Conservation (phyloP, 2,113 vertebrate species). For the Ascaphus truei region DNA sequence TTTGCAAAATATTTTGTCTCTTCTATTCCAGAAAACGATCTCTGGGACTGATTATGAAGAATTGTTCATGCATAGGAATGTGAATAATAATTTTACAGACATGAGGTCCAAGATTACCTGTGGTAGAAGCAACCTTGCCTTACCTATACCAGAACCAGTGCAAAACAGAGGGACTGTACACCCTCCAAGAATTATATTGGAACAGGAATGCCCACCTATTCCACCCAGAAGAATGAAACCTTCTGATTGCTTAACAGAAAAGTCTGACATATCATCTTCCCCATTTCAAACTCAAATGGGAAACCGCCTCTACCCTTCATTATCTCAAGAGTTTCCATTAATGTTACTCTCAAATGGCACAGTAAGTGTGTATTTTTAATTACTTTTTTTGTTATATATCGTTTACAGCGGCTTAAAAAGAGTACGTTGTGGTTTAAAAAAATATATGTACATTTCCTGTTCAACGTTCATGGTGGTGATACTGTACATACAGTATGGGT, state of each 20-base stretch:
- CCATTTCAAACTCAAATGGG: neutral
- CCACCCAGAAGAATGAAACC: neutral
- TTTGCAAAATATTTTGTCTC: neutral
- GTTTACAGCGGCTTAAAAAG: no score
- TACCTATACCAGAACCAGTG: neutral
- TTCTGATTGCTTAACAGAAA: neutral
- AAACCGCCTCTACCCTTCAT: slow-evolving; percentile 4
- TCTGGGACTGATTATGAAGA: slow-evolving; percentile 8
- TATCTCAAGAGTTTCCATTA: neutral
- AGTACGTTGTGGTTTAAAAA: no score
- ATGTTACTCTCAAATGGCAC: neutral
- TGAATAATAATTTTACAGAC: neutral
- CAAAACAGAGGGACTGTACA: neutral
- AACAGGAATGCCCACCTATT: neutral
- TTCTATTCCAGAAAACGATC: slow-evolving; percentile 12
- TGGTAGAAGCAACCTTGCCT: no score
- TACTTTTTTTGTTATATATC: neutral
- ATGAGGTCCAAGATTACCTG: no score
- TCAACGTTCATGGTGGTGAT: no score
- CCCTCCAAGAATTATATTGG: neutral
- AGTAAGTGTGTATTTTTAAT: neutral
- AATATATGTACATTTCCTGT: no score
- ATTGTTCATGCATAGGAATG: neutral
- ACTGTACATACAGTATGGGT: no score
- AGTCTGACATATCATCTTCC: neutral